phyloP scores from a whole-genome alignment of 35 echinoderm and acorn worm species.

The Nesometra sesokonis region DNA sequence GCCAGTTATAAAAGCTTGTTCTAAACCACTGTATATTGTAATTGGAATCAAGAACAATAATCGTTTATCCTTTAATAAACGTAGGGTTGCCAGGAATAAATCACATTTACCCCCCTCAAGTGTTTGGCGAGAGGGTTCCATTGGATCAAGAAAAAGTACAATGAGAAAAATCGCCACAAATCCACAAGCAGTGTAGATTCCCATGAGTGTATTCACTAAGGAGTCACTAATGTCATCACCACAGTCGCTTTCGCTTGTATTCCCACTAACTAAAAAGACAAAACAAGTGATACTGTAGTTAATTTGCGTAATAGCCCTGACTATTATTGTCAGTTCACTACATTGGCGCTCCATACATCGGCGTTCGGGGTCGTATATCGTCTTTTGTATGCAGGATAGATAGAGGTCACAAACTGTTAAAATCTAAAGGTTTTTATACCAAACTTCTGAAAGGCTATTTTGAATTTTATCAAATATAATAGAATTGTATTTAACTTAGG shows the following conservation, averaged over 20 bases:
- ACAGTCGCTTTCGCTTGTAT: background rate
- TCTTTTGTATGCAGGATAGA: no score
- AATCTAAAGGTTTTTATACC: no score
- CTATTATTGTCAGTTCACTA: no score
- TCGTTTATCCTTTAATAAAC: conserved; percentile 39
- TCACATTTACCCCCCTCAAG: conserved; percentile 15
- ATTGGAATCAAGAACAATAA: conserved; percentile 66
- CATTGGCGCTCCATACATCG: no score
- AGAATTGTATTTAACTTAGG: no score
- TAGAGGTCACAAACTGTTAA: no score
- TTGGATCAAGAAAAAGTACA: conserved; percentile 39
- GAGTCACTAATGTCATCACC: background rate
- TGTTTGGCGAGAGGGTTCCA: conserved; percentile 29
- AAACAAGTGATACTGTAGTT: no score
- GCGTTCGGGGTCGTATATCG: no score
- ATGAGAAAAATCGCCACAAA: conserved; percentile 53
- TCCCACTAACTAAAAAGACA: no score
- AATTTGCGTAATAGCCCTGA: no score
- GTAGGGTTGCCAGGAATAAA: conserved; percentile 60
- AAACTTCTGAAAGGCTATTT: no score
- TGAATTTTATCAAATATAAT: no score
- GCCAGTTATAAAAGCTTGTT: conserved; percentile 91
- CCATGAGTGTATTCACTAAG: conserved; percentile 37
- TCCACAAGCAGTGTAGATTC: conserved; percentile 57
- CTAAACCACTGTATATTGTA: conserved; percentile 78